These are phyloP conservation scores for Parapsyche elsis DNA, from an alignment of 1,140 invertebrate species.

Conservation along the genomic window DNA sequence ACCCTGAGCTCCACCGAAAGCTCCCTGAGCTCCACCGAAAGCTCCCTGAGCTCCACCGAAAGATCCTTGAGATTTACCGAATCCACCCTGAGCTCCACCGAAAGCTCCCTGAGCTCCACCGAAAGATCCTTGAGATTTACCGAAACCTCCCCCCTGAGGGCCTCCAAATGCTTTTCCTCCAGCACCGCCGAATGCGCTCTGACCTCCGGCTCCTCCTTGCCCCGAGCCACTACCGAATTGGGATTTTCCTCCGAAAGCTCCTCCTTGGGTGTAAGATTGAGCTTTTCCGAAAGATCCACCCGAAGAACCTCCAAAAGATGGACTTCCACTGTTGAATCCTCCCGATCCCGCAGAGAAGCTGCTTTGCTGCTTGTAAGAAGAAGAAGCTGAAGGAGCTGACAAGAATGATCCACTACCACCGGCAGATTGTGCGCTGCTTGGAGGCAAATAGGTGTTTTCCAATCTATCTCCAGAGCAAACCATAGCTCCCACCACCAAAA, in stretches of 20 bases:
- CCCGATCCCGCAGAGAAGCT: constrained; percentile 16
- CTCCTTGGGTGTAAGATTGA: neutral
- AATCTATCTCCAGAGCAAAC: constrained; percentile 61
- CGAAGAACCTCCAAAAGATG: neutral
- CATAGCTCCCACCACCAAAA: constrained; percentile 55
- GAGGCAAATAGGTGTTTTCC: constrained; percentile 69
- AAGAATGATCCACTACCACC: constrained; percentile 59
- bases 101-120: neutral
- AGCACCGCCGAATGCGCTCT: neutral
- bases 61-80: neutral
- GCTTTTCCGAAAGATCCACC: neutral
- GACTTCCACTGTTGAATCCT: constrained; percentile 15
- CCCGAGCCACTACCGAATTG: neutral
- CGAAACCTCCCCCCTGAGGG: neutral
- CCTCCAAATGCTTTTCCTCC: neutral
- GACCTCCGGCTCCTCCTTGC: neutral
- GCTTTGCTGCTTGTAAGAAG: constrained; percentile 27
- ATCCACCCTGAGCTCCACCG: neutral
- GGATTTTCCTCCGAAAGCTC: constrained; percentile 2
- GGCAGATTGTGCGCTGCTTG: constrained; percentile 63
- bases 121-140: neutral
- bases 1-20: constrained; percentile 15
- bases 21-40: constrained; percentile 13
- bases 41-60: neutral
- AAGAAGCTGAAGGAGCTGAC: constrained; percentile 45